These are phyloP conservation scores for Marmota monax DNA, from an alignment of 2,113 vertebrate species.

Conservation along the genomic window DNA sequence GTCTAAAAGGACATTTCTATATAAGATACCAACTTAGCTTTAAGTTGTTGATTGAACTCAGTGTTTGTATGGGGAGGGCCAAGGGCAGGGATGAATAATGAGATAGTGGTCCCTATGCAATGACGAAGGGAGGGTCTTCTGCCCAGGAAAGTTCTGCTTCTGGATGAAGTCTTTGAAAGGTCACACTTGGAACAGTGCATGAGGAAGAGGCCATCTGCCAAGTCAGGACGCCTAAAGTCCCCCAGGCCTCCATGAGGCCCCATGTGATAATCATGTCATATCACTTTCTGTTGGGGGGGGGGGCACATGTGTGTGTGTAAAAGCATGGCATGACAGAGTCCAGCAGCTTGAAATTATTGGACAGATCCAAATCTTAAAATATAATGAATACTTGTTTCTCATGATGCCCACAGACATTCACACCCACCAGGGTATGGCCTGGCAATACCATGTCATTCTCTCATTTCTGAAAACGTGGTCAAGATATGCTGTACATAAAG, in stretches of 20 bases:
- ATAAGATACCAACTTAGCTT: background rate
- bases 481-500: background rate
- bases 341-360: background rate
- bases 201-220: background rate
- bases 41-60: background rate
- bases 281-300: background rate
- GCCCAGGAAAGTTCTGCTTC: background rate
- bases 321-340: background rate
- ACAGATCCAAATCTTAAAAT: background rate
- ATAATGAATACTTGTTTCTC: background rate
- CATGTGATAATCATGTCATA: too few species aligned
- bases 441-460: fast-evolving
- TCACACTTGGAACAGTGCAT: background rate
- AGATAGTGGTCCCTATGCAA: background rate
- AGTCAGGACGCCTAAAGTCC: background rate
- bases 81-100: background rate
- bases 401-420: background rate
- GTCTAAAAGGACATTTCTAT: background rate
- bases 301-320: fast-evolving
- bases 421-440: background rate
- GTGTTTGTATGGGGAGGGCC: background rate
- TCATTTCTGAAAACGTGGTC: background rate
- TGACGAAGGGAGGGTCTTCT: background rate
- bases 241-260: background rate
- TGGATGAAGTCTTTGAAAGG: background rate